Evolutionary conservation across 2,113 vertebrate species (phyloP).

Genomic region (Toxotes chatareus): DNA sequence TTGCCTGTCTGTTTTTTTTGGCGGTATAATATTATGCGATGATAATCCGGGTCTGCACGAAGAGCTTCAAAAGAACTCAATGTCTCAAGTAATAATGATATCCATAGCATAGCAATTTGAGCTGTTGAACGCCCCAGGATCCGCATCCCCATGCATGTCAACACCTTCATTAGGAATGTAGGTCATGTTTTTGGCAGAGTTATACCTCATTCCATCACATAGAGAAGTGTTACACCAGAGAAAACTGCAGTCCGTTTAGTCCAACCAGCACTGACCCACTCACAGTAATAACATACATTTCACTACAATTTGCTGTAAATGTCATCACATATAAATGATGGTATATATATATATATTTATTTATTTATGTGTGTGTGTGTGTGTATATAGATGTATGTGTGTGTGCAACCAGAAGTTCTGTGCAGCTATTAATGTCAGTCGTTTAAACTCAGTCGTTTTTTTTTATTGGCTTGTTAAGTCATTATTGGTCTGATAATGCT

Average conservation of each 20-base stretch:
- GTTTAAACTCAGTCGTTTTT: background rate
- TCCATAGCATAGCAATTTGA: constrained; percentile 73
- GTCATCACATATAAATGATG: background rate
- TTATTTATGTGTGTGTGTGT: background rate
- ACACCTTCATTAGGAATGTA: constrained; percentile 78
- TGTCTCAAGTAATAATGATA: constrained; percentile 65
- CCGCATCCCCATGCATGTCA: constrained; percentile 74
- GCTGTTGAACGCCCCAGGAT: constrained; percentile 60
- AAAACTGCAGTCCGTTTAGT: constrained; percentile 45
- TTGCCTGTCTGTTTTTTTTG: constrained; percentile 6
- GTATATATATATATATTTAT: background rate
- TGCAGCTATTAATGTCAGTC: no score
- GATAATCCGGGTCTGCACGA: constrained; percentile 45
- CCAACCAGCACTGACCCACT: constrained; percentile 19
- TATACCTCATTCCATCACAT: constrained; percentile 72
- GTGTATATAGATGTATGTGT: background rate
- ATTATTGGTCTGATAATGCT: background rate
- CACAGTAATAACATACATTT: background rate
- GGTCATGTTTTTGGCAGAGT: constrained; percentile 76
- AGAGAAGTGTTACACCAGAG: constrained; percentile 44
- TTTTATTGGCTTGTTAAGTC: background rate
- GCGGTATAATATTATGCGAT: constrained; percentile 7
- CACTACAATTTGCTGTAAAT: background rate
- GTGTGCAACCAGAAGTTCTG: no score
- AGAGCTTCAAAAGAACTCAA: constrained; percentile 17